These are phyloP conservation scores for Capitella teleta DNA, from an alignment of 1,140 invertebrate genomes.

Conservation along the genomic window DNA sequence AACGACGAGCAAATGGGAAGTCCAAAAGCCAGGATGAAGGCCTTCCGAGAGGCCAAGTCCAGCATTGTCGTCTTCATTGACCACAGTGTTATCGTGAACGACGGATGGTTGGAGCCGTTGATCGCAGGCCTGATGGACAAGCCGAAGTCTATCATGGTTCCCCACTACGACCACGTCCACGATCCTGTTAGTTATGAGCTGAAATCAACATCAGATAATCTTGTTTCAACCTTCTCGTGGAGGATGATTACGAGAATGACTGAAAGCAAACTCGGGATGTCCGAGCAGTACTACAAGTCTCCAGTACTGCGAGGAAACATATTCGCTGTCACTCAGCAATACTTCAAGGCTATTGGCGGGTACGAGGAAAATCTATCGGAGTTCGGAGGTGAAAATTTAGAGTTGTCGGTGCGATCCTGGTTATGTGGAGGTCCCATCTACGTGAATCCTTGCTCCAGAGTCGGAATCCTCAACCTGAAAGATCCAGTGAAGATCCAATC, in stretches of 20 bases:
- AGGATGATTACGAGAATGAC: background rate
- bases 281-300: background rate
- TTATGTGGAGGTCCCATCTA: slow-evolving; percentile 4
- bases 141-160: slow-evolving; percentile 5
- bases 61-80: slow-evolving; percentile 9
- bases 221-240: slow-evolving; percentile 6
- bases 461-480: slow-evolving; percentile 9
- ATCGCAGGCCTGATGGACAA: slow-evolving; percentile 1
- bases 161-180: slow-evolving; percentile 10
- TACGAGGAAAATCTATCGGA: slow-evolving; percentile 10
- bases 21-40: background rate
- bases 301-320: slow-evolving; percentile 11
- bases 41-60: slow-evolving; percentile 1
- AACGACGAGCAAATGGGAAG: background rate
- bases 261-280: background rate
- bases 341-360: slow-evolving; percentile 7
- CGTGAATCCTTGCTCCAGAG: slow-evolving; percentile 5
- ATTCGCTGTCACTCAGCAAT: slow-evolving; percentile 7
- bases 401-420: slow-evolving; percentile 12
- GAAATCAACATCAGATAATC: background rate
- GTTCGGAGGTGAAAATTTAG: slow-evolving; percentile 11
- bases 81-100: background rate
- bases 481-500: slow-evolving; percentile 9
- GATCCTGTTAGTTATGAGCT: slow-evolving; percentile 12
- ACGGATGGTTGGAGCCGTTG: slow-evolving; percentile 12